Base-by-base conservation (phyloP, 30 jellyfish, hydroid and myxozoan genomes). In the Aurelia sp. region DNA sequence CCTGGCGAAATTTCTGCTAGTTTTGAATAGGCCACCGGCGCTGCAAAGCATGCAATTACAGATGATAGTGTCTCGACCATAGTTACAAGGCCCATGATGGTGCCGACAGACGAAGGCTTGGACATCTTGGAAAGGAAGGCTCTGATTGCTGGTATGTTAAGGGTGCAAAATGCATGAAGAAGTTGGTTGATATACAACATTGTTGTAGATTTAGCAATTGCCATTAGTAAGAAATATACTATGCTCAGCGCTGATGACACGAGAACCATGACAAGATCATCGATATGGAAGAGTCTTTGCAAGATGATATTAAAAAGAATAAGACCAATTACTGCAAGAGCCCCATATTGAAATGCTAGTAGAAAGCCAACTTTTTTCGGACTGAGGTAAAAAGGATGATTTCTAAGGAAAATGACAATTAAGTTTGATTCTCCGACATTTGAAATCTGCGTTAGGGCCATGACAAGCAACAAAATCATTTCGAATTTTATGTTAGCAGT, bases 81-180 rank as follows among this genome's bases (percentile, higher is more conserved):
- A 11, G 65, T 22, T 35, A 62, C 79, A 15, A 63, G 66, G 3
- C 88, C 88, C 59, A 78, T 63, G 22, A 62, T 47, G 37, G 78
- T 66, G 23, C 88, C 88, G 10, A 62, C 58, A 8, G 78, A 22
- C 11, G 74, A 61, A 13, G 78, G 67, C 11, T 62, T 62, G 30
- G 88, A 62, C 79, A 62, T 78, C 35, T 78, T 78, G 11, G 88
- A 78, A 35, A 78, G 78, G 64, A 78, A 59, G 19, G 78, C 74
- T 33, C 88, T 63, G 18, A 78, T 44, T 17, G 78, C 57, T 18
- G 88, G 88, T 19, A 62, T 61, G 78, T 65, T 78, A 6, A 78
- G 55, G 11, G 68, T 16, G 20, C 78, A 78, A 16, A 78, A 35
- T 15, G 88, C 88, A 30, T 61, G 68, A 5, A 78, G 23, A 18